These are phyloP conservation scores for Beaufortia kweichowensis DNA, from an alignment of 2,113 vertebrate genomes.

Conservation along the genomic window DNA sequence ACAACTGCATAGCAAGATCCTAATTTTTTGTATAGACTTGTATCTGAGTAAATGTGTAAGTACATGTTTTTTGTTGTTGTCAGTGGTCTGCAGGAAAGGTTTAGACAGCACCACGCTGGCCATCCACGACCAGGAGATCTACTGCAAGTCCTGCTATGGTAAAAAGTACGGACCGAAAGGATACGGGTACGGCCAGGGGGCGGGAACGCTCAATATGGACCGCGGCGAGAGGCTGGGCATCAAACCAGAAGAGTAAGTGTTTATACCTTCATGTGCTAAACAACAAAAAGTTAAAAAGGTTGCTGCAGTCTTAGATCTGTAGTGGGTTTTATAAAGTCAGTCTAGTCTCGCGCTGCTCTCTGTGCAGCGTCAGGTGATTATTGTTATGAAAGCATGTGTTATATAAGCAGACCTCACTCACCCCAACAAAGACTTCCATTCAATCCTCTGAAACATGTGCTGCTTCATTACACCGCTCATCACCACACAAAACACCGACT, in stretches of 20 bases:
- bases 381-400: conserved; percentile 66
- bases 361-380: conserved; percentile 55
- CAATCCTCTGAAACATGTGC: conserved; percentile 50
- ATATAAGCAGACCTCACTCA: conserved; percentile 58
- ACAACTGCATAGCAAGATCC: too few species aligned
- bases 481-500: conserved; percentile 22
- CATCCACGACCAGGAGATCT: conserved; percentile 87
- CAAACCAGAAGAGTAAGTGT: conserved; percentile 80
- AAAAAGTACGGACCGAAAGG: conserved; percentile 96
- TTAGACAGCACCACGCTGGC: conserved; percentile 93
- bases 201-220: conserved; percentile 89
- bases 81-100: conserved; percentile 91
- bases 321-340: neutral
- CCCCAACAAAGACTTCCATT: conserved; percentile 69
- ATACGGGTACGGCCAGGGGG: conserved; percentile 89
- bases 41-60: neutral
- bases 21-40: neutral
- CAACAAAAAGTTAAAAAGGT: too few species aligned
- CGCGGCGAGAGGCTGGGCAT: conserved; percentile 87
- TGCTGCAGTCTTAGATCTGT: too few species aligned
- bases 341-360: neutral
- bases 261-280: neutral
- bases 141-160: conserved; percentile 91
- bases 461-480: conserved; percentile 47
- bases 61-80: neutral